These are phyloP conservation scores for Leucozona laternaria DNA, from an alignment of 2,888 invertebrate species.

Conservation along the genomic window DNA sequence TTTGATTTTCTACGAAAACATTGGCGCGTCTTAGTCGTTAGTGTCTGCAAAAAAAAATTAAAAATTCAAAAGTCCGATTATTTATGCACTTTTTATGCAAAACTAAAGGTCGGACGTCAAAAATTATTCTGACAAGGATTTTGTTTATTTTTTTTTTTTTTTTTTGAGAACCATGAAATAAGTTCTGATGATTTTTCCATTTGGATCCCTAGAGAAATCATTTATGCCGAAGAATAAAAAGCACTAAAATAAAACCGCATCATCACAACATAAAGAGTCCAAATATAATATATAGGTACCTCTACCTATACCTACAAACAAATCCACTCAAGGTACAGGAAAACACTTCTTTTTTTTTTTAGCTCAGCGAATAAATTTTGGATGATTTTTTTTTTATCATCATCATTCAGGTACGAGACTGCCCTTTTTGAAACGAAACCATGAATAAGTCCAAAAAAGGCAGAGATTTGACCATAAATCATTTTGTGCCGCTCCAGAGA, in stretches of 20 bases:
- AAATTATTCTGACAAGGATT: slow-evolving; percentile 45
- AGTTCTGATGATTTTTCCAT: slow-evolving; percentile 26
- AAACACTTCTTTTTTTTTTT: slow-evolving; percentile 28
- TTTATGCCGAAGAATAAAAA: slow-evolving; percentile 46
- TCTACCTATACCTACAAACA: background rate
- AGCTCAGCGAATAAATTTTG: slow-evolving; percentile 45
- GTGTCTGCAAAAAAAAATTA: slow-evolving; percentile 23
- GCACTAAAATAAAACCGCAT: slow-evolving; percentile 66
- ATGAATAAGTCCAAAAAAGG: slow-evolving; percentile 57
- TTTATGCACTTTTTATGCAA: slow-evolving; percentile 83
- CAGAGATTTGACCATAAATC: slow-evolving; percentile 67
- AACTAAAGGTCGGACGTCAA: slow-evolving; percentile 69
- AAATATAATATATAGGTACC: slow-evolving; percentile 7
- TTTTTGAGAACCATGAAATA: slow-evolving; percentile 9
- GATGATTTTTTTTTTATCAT: slow-evolving; percentile 38
- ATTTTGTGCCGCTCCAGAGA: slow-evolving; percentile 49
- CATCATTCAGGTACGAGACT: slow-evolving; percentile 31
- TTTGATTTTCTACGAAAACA: slow-evolving; percentile 26
- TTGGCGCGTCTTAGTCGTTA: slow-evolving; percentile 27
- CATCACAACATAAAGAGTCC: slow-evolving; percentile 55
- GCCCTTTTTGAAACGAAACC: slow-evolving; percentile 19
- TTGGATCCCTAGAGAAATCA: slow-evolving; percentile 57
- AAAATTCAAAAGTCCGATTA: slow-evolving; percentile 76
- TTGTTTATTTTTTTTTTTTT: slow-evolving; percentile 24
- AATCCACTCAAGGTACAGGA: slow-evolving; percentile 24